phyloP scores from a whole-genome alignment of 2,888 invertebrate species.

The Caenorhabditis japonica region DNA sequence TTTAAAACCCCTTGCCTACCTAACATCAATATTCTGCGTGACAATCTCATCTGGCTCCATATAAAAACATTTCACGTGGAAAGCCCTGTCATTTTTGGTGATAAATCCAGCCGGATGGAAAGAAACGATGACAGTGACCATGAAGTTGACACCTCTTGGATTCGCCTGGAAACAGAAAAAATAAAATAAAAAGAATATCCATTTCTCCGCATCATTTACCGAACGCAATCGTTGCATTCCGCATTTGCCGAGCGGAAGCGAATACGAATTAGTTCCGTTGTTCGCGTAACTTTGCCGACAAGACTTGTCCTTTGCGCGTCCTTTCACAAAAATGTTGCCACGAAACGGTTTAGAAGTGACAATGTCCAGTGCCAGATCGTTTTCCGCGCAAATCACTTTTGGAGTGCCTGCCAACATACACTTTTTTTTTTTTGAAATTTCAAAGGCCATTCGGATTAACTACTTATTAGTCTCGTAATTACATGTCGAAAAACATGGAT shows the following conservation, averaged over 20 bases:
- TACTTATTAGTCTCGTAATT: constrained; percentile 15
- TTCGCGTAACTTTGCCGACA: constrained; percentile 73
- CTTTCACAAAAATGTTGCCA: constrained; percentile 77
- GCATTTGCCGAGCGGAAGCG: constrained; percentile 75
- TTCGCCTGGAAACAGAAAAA: constrained; percentile 65
- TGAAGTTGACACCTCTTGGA: constrained; percentile 76
- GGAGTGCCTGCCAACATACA: constrained; percentile 68
- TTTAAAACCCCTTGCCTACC: constrained; percentile 54
- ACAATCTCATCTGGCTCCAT: constrained; percentile 77
- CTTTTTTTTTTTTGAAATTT: background rate
- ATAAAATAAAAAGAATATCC: background rate
- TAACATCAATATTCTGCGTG: constrained; percentile 74
- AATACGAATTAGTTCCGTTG: constrained; percentile 73
- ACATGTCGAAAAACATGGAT: constrained; percentile 7
- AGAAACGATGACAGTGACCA: constrained; percentile 75
- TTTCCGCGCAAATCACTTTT: constrained; percentile 75
- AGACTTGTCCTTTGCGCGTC: constrained; percentile 73
- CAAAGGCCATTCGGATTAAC: constrained; percentile 12
- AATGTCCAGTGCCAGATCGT: constrained; percentile 75
- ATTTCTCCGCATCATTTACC: constrained; percentile 44
- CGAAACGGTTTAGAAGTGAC: constrained; percentile 73
- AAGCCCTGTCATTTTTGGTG: constrained; percentile 76
- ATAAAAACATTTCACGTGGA: constrained; percentile 76
- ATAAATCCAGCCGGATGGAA: constrained; percentile 77
- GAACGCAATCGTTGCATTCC: constrained; percentile 76